phyloP scores from a whole-genome alignment of 2,113 vertebrate species.

The Ptyas mucosa region DNA sequence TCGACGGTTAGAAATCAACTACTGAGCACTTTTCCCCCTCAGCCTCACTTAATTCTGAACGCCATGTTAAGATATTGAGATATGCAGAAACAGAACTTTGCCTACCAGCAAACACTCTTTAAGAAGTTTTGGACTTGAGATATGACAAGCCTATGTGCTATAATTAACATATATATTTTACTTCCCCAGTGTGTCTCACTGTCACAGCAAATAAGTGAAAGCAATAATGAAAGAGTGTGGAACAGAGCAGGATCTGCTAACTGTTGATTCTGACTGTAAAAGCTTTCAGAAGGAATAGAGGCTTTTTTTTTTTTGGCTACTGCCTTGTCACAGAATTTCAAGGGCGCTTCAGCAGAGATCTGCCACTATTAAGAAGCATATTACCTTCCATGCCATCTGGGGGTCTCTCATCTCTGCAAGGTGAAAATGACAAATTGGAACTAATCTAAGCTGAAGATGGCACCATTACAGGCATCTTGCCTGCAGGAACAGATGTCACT shows the following conservation, averaged over 20 bases:
- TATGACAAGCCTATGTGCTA: constrained; percentile 9
- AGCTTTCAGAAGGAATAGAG: neutral
- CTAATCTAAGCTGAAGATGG: constrained; percentile 50
- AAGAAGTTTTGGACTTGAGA: neutral
- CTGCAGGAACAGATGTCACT: constrained; percentile 62
- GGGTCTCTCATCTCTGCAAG: constrained; percentile 50
- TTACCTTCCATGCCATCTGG: constrained; percentile 27
- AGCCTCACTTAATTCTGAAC: neutral
- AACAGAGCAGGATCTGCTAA: neutral
- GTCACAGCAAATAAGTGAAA: neutral
- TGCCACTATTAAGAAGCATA: constrained; percentile 36
- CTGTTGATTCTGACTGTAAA: neutral
- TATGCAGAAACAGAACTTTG: neutral
- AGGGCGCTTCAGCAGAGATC: constrained; percentile 20
- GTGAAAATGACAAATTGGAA: constrained; percentile 65
- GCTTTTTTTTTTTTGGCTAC: neutral
- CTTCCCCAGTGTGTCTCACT: neutral
- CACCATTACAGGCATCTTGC: constrained; percentile 55
- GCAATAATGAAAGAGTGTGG: neutral
- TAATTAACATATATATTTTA: constrained; percentile 42
- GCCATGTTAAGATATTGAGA: neutral
- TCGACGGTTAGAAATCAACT: neutral
- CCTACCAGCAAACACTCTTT: constrained; percentile 22
- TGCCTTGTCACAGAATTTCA: constrained; percentile 40
- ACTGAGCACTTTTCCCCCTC: neutral